phyloP scores from a whole-genome alignment of 2,888 invertebrate genomes.

The Brenthis hecate region DNA sequence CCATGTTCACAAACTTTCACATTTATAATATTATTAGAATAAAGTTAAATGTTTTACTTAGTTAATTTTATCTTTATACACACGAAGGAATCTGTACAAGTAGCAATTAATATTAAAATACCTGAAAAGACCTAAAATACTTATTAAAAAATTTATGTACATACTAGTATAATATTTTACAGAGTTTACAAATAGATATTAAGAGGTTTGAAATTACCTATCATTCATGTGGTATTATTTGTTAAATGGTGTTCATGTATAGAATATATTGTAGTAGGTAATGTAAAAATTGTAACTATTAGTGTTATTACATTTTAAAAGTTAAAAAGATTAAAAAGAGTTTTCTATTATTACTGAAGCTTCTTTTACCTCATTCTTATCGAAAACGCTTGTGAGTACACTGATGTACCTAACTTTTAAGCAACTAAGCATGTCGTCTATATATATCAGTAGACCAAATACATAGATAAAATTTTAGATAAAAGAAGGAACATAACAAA shows the following conservation, averaged over 20 bases:
- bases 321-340: background rate
- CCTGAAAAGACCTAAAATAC: slow-evolving; percentile 5
- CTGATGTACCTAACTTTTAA: too few relatives aligned
- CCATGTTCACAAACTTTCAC: too few relatives aligned
- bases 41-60: too few relatives aligned
- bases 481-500: too few relatives aligned
- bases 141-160: background rate
- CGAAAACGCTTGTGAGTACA: background rate
- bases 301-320: background rate
- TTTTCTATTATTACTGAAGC: background rate
- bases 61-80: too few relatives aligned
- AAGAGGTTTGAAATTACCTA: background rate
- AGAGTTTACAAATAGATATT: background rate
- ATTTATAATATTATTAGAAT: too few relatives aligned
- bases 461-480: too few relatives aligned
- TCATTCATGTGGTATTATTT: slow-evolving; percentile 2
- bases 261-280: background rate
- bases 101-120: slow-evolving; percentile 3
- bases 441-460: too few relatives aligned
- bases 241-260: background rate
- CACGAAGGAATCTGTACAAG: background rate
- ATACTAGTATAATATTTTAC: slow-evolving; percentile 1
- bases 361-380: background rate
- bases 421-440: too few relatives aligned
- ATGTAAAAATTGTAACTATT: background rate